phyloP scores from a whole-genome alignment of 2,888 invertebrate genomes.

The Orchesellides sinensis region DNA sequence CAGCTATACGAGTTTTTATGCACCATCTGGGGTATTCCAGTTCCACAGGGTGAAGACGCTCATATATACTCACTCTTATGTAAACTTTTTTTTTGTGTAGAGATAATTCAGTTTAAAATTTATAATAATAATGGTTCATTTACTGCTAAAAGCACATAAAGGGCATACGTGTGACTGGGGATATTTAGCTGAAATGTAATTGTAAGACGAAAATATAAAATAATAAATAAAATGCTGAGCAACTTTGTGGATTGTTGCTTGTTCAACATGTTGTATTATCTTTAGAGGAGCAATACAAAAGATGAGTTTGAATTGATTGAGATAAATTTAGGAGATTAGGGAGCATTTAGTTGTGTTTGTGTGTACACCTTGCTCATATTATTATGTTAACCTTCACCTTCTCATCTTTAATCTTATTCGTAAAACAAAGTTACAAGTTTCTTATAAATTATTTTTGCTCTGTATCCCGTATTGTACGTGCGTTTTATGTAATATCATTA shows the following conservation, averaged over 20 bases:
- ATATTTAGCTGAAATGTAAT: too few relatives aligned
- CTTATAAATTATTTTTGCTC: too few relatives aligned
- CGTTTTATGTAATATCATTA: too few relatives aligned
- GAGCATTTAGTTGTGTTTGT: not conserved
- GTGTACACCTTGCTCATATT: not conserved
- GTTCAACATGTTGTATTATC: not conserved
- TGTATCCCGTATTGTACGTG: too few relatives aligned
- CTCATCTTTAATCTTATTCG: not conserved
- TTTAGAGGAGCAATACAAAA: not conserved
- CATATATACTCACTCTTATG: too few relatives aligned
- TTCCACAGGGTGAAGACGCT: constrained; percentile 55
- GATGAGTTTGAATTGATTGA: constrained; percentile 27
- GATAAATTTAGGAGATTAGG: constrained; percentile 7
- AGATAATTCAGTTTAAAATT: too few relatives aligned
- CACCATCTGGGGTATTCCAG: constrained; percentile 55
- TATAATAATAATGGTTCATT: not conserved
- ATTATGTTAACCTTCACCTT: constrained; percentile 29
- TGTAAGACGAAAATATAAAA: too few relatives aligned
- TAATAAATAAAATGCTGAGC: too few relatives aligned
- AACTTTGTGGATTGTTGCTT: not conserved
- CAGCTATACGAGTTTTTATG: not conserved
- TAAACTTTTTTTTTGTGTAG: too few relatives aligned
- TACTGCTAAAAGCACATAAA: not conserved
- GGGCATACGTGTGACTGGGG: too few relatives aligned
- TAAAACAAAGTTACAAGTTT: too few relatives aligned